Evolutionary conservation across 2,888 invertebrate species (phyloP), one percentile per base, ranked within the genome.

Genomic region (Pyrrhia umbra): DNA sequence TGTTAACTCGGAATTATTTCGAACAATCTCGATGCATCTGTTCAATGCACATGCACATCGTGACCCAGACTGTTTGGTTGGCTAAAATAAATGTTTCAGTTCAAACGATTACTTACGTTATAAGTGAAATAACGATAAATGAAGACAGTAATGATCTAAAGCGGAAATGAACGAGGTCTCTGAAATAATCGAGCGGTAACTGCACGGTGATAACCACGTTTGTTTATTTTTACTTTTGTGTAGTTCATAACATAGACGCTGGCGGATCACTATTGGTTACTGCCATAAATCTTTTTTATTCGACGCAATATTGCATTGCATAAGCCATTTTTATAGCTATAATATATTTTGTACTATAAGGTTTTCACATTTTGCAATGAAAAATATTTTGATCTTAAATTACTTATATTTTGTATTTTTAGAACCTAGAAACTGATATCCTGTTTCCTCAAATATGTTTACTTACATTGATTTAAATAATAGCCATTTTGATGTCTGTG

Each of bases 81-180:
- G 21, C 10, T 25, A 8, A 10, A 21, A 10, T 23, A 27, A 39
- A 27, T 37, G 9, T 21, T 56, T 25, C 30, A 1, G 0, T 10
- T 25, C 2, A 8, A 13, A 46, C 1, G 15, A 1, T 51, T 37
- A 27, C 9, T 13, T 25, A 49, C 8, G 13, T 45, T 59, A 25
- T 6, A 45, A 40, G 39, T 47, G 30, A 42, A 46, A 42, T 27
- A 37, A 37, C 8, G 3, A 25, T 55, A 49, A 30, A 34, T 43
- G 27, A 8, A 49, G 6, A 21, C 2, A 40, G 10, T 57, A 45
- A 42, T 52, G 30, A 42, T 54, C 6, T 10, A 43, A 56, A 69
- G 21, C 23, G 30, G 62, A 57, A 57, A 63, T 10, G 25, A 8
- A 50, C 34, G 23, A 27, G 63, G 23, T 30, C 55, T 61, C 25